Conservation (phyloP, 2,797 vertebrate genomes). For the Eospalax fontanierii region DNA sequence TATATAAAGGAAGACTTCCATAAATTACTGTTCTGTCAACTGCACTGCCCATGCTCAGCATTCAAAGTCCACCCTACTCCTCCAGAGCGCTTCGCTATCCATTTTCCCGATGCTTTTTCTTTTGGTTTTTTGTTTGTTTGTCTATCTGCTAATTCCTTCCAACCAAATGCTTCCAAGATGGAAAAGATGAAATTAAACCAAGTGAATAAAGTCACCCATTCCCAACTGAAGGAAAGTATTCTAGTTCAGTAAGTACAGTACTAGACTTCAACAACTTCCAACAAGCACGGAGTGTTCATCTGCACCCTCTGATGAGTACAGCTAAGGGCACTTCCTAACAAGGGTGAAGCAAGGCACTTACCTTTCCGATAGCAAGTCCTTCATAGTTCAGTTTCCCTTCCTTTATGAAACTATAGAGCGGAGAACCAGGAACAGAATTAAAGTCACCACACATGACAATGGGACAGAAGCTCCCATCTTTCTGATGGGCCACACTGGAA, state of each 20-base stretch:
- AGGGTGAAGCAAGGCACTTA: slow-evolving; percentile 83
- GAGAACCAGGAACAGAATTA: slow-evolving; percentile 96
- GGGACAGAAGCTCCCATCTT: slow-evolving; percentile 92
- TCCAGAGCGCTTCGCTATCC: neutral
- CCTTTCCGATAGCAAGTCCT: slow-evolving; percentile 94
- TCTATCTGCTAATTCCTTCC: slow-evolving; percentile 12
- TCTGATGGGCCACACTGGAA: slow-evolving; percentile 89
- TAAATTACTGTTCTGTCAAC: slow-evolving; percentile 36
- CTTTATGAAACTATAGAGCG: slow-evolving; percentile 95
- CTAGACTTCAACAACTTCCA: neutral
- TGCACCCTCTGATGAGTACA: neutral
- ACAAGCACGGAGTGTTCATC: neutral
- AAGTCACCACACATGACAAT: slow-evolving; percentile 97
- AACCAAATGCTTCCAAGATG: neutral
- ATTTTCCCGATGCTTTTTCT: neutral
- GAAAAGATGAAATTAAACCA: slow-evolving; percentile 42
- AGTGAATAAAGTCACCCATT: neutral
- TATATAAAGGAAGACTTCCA: neutral
- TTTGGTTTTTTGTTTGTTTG: neutral
- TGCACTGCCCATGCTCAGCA: neutral
- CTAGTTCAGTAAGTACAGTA: neutral
- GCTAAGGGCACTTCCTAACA: neutral
- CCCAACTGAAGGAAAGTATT: neutral
- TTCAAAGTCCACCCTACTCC: neutral
- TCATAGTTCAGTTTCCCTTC: slow-evolving; percentile 93